Evolutionary conservation across 2,888 invertebrate species (phyloP).

Genomic region (Caenorhabditis becei): DNA sequence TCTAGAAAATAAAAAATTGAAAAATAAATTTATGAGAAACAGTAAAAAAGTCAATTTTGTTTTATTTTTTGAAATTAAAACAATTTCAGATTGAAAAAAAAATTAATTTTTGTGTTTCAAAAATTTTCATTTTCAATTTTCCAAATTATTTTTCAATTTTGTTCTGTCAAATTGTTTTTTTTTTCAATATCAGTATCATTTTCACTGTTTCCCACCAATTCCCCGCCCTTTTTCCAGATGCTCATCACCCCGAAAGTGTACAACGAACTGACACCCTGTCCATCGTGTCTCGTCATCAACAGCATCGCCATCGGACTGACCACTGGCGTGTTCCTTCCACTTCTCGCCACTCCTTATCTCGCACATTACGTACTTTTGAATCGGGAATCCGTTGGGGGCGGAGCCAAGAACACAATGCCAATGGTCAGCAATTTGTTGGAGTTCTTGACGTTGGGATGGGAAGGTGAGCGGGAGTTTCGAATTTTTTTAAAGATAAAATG

Average conservation of each 20-base stretch:
- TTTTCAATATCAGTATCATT: background rate
- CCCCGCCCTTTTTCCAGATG: slow-evolving; percentile 38
- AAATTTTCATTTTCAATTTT: background rate
- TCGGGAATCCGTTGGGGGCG: slow-evolving; percentile 24
- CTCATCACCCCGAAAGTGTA: slow-evolving; percentile 61
- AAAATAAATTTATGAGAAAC: too few species aligned
- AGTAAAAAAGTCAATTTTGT: too few species aligned
- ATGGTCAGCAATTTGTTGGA: slow-evolving; percentile 64
- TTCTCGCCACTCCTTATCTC: slow-evolving; percentile 75
- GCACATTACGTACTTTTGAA: slow-evolving; percentile 70
- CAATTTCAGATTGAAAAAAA: background rate
- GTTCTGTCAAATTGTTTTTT: too few species aligned
- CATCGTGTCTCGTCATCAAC: slow-evolving; percentile 65
- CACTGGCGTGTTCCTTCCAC: slow-evolving; percentile 73
- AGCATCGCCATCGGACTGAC: slow-evolving; percentile 65
- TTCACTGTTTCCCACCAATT: background rate
- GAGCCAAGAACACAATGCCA: slow-evolving; percentile 12
- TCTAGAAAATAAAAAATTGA: too few species aligned
- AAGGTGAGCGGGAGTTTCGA: slow-evolving; percentile 47
- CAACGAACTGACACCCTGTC: slow-evolving; percentile 63
- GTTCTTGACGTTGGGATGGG: slow-evolving; percentile 66
- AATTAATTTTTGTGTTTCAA: background rate
- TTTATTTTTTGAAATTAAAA: too few species aligned
- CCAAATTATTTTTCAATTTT: background rate
- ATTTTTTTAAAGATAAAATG: background rate